A percentile compares a stretch with the other conserved stretches of the same genome.
These are phyloP conservation scores for Protophormia terraenovae DNA, from an alignment of 2,888 invertebrate species.

Conservation along the genomic window DNA sequence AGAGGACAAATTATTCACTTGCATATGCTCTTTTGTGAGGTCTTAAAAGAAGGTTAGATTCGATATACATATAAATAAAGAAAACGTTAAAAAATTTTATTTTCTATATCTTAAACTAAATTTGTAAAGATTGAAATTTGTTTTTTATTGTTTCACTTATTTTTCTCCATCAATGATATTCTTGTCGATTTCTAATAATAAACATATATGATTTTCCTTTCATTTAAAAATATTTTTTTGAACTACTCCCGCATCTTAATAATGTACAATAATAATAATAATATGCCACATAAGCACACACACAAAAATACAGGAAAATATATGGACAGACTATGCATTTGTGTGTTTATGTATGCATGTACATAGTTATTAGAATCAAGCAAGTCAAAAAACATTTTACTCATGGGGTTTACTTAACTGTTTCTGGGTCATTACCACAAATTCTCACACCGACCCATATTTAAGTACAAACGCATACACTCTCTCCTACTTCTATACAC, in stretches of 20 bases:
- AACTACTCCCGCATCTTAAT: not conserved
- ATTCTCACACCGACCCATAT: conserved; percentile 12
- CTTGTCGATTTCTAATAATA: too few species aligned
- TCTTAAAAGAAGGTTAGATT: too few species aligned
- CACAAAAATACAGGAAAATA: not conserved
- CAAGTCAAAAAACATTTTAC: conserved; percentile 29
- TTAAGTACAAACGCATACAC: not conserved
- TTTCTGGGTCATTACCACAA: conserved; percentile 62
- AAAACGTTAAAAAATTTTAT: too few species aligned
- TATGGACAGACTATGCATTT: not conserved
- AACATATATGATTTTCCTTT: not conserved
- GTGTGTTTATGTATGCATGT: not conserved
- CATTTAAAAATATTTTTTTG: not conserved
- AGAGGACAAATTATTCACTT: too few species aligned
- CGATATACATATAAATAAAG: too few species aligned
- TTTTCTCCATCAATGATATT: too few species aligned
- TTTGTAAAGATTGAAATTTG: too few species aligned
- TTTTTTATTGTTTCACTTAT: too few species aligned
- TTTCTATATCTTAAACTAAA: too few species aligned
- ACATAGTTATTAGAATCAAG: not conserved
- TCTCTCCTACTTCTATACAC: not conserved
- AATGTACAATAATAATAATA: conserved; percentile 17
- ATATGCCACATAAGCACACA: not conserved
- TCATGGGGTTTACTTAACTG: conserved; percentile 51
- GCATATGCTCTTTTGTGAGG: too few species aligned